Evolutionary conservation across 2,888 invertebrate genomes (phyloP), one percentile per base, ranked within the genome.

Genomic region (Ectemnius continuus): DNA sequence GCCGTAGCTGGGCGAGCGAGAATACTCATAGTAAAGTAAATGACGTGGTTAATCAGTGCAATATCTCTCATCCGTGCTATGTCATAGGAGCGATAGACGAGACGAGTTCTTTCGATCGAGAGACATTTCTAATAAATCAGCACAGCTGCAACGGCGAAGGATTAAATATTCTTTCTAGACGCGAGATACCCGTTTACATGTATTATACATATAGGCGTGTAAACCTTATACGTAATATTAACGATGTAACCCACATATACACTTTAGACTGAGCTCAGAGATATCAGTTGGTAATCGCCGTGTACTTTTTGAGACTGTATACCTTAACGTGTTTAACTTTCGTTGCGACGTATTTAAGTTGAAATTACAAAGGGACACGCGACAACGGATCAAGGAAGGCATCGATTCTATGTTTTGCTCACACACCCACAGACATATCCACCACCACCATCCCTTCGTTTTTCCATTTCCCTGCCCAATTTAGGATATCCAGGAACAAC

Each of bases 211-310:
- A 36, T 11, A 36, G 0, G 36, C 36, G 36, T 11, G 36, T 36
- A 36, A 36, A 36, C 36, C 36, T 36, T 8, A 6, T 36, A 65
- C 61, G 61, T 67, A 61, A 64, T 64, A 45, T 67, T 20, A 46
- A 58, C 57, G 61, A 46, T 58, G 20, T 52, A 16, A 47, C 36
- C 18, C 61, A 11, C 23, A 23, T 23, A 23, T 23, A 23, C 36
- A 36, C 47, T 59, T 61, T 45, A 59, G 70, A 78, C 70, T 66
- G 64, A 69, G 62, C 58, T 72, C 60, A 48, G 56, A 5, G 67
- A 52, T 14, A 75, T 81, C 72, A 63, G 74, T 78, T 80, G 78
- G 71, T 82, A 82, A 80, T 83, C 76, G 57, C 60, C 68, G 70
- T 75, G 78, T 23, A 67, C 68, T 62, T 46, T 23, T 66, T 63